Evolutionary conservation across 2,888 invertebrate genomes (phyloP), one percentile per base, ranked within the genome.

Genomic region (Apodemia duryi): DNA sequence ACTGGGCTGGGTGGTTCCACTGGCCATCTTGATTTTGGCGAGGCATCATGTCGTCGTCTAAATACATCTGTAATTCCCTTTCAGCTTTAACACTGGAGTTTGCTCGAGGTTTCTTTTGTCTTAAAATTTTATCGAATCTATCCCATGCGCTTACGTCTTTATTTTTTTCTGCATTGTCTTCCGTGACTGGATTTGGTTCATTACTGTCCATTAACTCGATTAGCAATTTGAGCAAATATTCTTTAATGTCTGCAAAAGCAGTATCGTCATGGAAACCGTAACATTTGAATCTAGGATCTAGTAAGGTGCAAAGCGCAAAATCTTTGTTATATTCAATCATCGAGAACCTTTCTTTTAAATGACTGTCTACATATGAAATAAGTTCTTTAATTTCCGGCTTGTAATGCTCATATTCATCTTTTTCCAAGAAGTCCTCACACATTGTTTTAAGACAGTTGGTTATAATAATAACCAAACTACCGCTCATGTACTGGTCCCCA

Each of bases 61-160:
- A 28, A 49, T 63, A 66, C 66, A 66, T 66, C 41, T 66, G 63
- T 10, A 66, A 43, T 28, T 66, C 63, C 43, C 60, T 51, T 60
- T 63, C 63, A 4, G 66, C 63, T 46, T 43, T 66, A 11, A 63
- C 60, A 32, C 13, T 32, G 11, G 60, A n/a, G 35, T 60, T 60
- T 35, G 32, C 2, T 60, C 11, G 60, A 35, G 60, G 60, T 13
- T 65, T 65, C n/a, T 65, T 65, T 46, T 38, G n/a, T 46, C 43
- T 65, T 61, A 65, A 10, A 38, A 65, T 32, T 32, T 65, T 61
- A 29, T 65, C 64, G 28, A 65, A 65, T 21, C 54, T 61, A 13
- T 46, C 64, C 64, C 60, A 65, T 41, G 64, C 64, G 60, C 64
- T 65, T 60, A 49, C 43, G n/a, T 57, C 52, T 64, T 61, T 38